Evolutionary conservation across 2,888 invertebrate genomes (phyloP).

Genomic region (Tuta absoluta): DNA sequence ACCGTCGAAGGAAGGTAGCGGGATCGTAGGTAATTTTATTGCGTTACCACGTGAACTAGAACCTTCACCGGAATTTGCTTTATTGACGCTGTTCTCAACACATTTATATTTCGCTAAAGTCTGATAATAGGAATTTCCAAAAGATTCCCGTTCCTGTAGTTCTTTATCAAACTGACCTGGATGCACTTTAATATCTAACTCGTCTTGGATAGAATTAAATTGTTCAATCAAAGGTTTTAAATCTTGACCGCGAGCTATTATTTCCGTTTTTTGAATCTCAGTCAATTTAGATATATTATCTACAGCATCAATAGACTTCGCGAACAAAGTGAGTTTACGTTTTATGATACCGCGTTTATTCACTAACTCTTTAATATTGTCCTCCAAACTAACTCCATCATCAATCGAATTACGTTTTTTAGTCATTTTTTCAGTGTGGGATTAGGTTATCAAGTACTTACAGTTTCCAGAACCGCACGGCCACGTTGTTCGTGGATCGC

Average conservation of each 20-base stretch:
- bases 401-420: background rate
- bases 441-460: conserved; percentile 2
- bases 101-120: conserved; percentile 18
- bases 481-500: background rate
- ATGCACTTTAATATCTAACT: background rate
- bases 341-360: conserved; percentile 14
- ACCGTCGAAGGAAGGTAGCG: conserved; percentile 29
- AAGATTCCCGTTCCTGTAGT: conserved; percentile 7
- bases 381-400: background rate
- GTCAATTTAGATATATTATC: background rate
- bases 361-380: background rate
- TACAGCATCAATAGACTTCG: background rate
- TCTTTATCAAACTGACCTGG: background rate
- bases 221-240: background rate
- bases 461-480: background rate
- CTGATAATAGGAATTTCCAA: conserved; percentile 22
- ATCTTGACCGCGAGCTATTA: background rate
- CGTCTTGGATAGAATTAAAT: conserved; percentile 8
- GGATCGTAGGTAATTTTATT: conserved; percentile 29
- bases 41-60: background rate
- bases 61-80: background rate
- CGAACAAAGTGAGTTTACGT: conserved; percentile 11
- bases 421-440: conserved; percentile 14
- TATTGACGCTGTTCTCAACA: no score
- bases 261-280: conserved; percentile 6